Conservation (phyloP, 2,888 invertebrate species). For the Antheraea assamensis region DNA sequence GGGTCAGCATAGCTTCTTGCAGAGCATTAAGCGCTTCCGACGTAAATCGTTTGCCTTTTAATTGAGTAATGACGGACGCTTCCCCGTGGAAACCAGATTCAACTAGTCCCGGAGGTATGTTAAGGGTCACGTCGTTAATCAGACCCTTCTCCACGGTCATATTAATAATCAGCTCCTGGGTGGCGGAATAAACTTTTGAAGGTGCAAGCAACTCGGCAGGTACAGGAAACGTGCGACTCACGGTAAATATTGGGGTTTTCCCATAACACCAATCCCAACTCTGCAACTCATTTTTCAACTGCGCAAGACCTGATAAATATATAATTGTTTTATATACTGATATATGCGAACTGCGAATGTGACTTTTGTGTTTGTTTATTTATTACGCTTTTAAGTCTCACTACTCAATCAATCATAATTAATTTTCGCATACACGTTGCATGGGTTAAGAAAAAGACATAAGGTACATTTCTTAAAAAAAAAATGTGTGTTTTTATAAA, state of each 20-base stretch:
- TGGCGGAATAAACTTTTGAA: constrained; percentile 61
- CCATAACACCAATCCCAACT: constrained; percentile 96
- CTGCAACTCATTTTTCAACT: constrained; percentile 85
- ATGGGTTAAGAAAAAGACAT: no score
- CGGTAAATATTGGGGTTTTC: constrained; percentile 91
- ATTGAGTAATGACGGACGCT: constrained; percentile 84
- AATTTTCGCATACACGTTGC: no score
- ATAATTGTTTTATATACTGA: constrained; percentile 1
- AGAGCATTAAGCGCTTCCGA: constrained; percentile 83
- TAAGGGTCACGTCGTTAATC: constrained; percentile 85
- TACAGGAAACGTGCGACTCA: constrained; percentile 84
- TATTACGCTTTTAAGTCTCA: no score
- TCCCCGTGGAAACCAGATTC: constrained; percentile 84
- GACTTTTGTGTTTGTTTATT: no score
- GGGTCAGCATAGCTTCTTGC: constrained; percentile 78
- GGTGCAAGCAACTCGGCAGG: constrained; percentile 77
- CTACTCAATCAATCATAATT: no score
- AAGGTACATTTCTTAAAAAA: no score
- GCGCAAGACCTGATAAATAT: constrained; percentile 83
- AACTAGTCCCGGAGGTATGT: constrained; percentile 83
- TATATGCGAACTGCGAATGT: background rate
- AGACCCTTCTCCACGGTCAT: constrained; percentile 85
- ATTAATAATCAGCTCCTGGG: constrained; percentile 82
- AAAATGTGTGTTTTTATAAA: no score
- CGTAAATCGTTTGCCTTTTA: constrained; percentile 85